Base-by-base conservation (phyloP, 2,888 invertebrate genomes). In the Tetanocera ferruginea region DNA sequence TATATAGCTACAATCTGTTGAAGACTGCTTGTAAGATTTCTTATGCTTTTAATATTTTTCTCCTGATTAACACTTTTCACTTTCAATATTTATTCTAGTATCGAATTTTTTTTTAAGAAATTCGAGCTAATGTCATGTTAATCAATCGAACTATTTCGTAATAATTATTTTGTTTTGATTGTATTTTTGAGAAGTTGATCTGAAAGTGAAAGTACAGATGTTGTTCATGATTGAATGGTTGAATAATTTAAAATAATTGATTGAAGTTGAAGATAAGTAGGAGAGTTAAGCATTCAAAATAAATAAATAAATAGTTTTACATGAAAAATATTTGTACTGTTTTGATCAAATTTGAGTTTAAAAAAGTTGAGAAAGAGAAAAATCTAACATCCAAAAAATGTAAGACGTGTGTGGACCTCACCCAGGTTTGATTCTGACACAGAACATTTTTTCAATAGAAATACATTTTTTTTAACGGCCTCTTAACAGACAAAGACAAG, bases 11-110 rank as follows among this genome's bases (percentile, higher is more conserved):
- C 34, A 25, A 11, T 77, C 37, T 23, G 51, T 37, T 52, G 34
- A 31, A 37, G n/a, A 8, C 52, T 64, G 55, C 25, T 51, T 43
- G 37, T 23, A 17, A 66, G 77, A 25, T 34, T 69, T 57, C 57
- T 37, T 43, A 76, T 31, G 2, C 72, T 25, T 25, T 5, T 49
- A 25, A 14, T 43, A 31, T 51, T 43, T 17, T 25, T 80, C 80
- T 78, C n/a, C 55, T 80, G 81, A 85, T 88, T 87, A 82, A 83
- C 87, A 88, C 87, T 86, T 87, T 87, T 88, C 87, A 87, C 87
- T 87, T 87, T 87, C 84, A 82, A 84, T 85, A 81, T 78, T 55
- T 25, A 73, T 66, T 64, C 70, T 55, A 70, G 37, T 8, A n/a
- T 31, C 17, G 62, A 28, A 57, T 25, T 43, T 28, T 77, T 62